Conservation (phyloP, 2,888 invertebrate species). For the Chrysolina americana region DNA sequence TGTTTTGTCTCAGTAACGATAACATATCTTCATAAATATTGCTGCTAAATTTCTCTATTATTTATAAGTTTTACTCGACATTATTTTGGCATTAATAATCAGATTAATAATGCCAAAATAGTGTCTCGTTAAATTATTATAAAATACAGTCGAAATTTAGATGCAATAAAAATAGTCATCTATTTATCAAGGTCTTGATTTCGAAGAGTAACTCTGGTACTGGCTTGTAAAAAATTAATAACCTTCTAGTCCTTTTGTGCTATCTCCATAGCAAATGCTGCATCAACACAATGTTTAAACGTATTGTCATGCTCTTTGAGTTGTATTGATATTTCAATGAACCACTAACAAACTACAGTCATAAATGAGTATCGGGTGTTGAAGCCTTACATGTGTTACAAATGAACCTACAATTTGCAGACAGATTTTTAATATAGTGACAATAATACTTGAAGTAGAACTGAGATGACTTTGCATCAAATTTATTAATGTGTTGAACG, state of each 20-base stretch:
- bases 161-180: no score
- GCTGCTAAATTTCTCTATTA: no score
- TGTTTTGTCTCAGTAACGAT: conserved; percentile 8
- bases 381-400: not conserved
- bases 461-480: not conserved
- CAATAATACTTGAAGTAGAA: conserved; percentile 21
- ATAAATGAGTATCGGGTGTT: not conserved
- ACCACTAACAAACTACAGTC: not conserved
- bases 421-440: not conserved
- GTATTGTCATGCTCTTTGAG: conserved; percentile 2
- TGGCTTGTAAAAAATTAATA: not conserved
- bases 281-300: not conserved
- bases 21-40: no score
- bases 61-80: no score
- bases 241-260: not conserved
- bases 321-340: conserved; percentile 13
- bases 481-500: not conserved
- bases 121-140: no score
- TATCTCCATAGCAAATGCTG: not conserved
- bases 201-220: not conserved
- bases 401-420: not conserved
- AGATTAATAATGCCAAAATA: no score
- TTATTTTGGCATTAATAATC: no score
- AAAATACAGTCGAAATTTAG: no score
- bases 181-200: no score